Base-by-base conservation (phyloP, 2,888 invertebrate species). In the Metellina segmentata region DNA sequence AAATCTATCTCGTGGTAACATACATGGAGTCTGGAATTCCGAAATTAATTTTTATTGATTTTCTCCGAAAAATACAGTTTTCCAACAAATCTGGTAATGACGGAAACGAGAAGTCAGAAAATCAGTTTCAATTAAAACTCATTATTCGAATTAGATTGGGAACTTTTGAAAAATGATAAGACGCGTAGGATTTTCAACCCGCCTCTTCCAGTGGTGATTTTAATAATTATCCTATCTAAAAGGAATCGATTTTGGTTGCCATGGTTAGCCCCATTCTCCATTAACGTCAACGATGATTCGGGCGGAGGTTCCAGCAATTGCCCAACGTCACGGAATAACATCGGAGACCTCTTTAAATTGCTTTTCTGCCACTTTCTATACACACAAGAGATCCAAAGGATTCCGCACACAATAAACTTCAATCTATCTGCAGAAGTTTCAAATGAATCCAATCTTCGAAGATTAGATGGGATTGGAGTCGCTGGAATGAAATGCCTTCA, bases 211-310 rank as follows among this genome's bases (percentile, higher is more conserved):
- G 49, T 77, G 48, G 49, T 16, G 16, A 75, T 75, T 75, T 75
- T 34, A 75, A 48, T 72, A 75, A 34, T 48, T 75, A 34, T 75
- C 16, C 16, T 34, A 61, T 61, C 61, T 61, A 61, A 61, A 61
- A 61, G 61, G 52, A 83, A 83, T 83, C 52, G 83, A 83, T 83
- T 74, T 74, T 53, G 72, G 52, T 74, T 83, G 83, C 74, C 72
- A 53, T 53, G 52, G 74, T 52, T 72, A 7, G 70, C 70, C 6
- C 78, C 16, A 19, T 48, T 61, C 34, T 61, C 61, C 51, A n/a
- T 77, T 77, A 77, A 48, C 16, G 49, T 77, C 51, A 49, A 13
- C 70, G 83, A 74, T 53, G 83, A 83, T 74, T 83, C 52, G 72
- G 72, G 70, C 72, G 48, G 51, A 34, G 53, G 74, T 7, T 52